Evolutionary conservation across 2,888 invertebrate genomes (phyloP).

Genomic region (Saturnia japonica): DNA sequence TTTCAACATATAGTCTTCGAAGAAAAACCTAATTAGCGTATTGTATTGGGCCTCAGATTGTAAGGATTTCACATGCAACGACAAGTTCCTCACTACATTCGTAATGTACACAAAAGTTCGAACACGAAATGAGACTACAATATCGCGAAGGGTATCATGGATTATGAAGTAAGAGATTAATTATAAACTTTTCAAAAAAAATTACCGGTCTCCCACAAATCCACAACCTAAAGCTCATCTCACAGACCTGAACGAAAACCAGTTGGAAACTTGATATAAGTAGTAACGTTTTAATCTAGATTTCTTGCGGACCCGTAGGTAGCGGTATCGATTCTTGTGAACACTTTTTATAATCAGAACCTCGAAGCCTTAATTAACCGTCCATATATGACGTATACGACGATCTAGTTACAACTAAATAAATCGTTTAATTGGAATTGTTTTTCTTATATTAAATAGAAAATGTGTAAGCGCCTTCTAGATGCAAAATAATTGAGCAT

Average conservation of each 20-base stretch:
- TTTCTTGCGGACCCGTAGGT: slow-evolving; percentile 10
- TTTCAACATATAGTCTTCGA: too few species aligned
- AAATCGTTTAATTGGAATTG: slow-evolving; percentile 7
- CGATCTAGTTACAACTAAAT: slow-evolving; percentile 5
- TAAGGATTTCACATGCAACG: too few species aligned
- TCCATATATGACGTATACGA: not conserved
- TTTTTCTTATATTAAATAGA: not conserved
- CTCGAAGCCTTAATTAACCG: slow-evolving; percentile 3
- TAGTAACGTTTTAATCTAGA: slow-evolving; percentile 10
- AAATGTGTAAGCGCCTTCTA: slow-evolving; percentile 1
- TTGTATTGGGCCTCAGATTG: too few species aligned
- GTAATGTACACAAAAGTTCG: too few species aligned
- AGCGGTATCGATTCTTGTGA: slow-evolving; percentile 12
- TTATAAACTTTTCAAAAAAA: not conserved
- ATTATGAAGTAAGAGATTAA: too few species aligned
- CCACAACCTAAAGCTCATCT: not conserved
- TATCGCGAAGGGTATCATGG: too few species aligned
- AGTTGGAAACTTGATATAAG: slow-evolving; percentile 5
- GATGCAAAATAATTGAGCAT: not conserved
- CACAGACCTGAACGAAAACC: slow-evolving; percentile 1
- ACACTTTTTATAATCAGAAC: slow-evolving; percentile 2
- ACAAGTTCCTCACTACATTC: too few species aligned
- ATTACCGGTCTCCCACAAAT: not conserved
- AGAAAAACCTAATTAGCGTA: too few species aligned
- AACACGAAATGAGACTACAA: too few species aligned